Evolutionary conservation across 2,888 invertebrate genomes (phyloP), one percentile per base, ranked within the genome.

Genomic region (Eupithecia vulgata): DNA sequence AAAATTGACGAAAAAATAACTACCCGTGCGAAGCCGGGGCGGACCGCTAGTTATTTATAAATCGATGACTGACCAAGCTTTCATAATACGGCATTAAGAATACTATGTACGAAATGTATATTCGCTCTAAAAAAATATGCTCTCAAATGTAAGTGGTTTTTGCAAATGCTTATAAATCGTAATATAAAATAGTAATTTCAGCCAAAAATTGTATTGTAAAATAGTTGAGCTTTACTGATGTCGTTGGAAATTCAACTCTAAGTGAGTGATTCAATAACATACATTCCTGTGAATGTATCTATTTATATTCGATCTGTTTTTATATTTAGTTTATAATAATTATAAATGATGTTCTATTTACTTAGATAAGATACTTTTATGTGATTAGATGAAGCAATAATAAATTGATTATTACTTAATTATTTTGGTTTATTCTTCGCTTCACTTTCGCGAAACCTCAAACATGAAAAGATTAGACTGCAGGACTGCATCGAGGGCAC

Each of bases 271-370:
- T 62, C 7, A 40, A 37, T 67, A 59, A 57, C 30, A 64, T 70
- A 72, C 72, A 75, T 75, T 75, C 75, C 72, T 68, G 21, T 40
- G 72, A 65, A 72, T 75, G 75, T 75, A 73, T 65, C 5, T 57
- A 71, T 65, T 57, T 48, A 62, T 69, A 21, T 48, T 30, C 70
- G 70, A 75, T 71, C 67, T 77, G 75, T 75, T 68, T 71, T 70
- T 74, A 70, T 77, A 75, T 69, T 64, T 71, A 75, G 75, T 45
- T 68, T 42, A 72, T 76, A 75, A 67, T 62, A 61, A 37, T 37
- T 62, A 35, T 37, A 35, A 34, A 68, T 42, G 34, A 62, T 65
- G 68, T 64, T 69, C 64, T 73, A 71, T 62, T 72, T 72, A 40
- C 67, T 21, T 74, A 70, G 45, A 59, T 72, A 76, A 74, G 68